These are phyloP conservation scores for Drosophila conformis DNA, from an alignment of 2,888 invertebrate genomes.

Conservation along the genomic window DNA sequence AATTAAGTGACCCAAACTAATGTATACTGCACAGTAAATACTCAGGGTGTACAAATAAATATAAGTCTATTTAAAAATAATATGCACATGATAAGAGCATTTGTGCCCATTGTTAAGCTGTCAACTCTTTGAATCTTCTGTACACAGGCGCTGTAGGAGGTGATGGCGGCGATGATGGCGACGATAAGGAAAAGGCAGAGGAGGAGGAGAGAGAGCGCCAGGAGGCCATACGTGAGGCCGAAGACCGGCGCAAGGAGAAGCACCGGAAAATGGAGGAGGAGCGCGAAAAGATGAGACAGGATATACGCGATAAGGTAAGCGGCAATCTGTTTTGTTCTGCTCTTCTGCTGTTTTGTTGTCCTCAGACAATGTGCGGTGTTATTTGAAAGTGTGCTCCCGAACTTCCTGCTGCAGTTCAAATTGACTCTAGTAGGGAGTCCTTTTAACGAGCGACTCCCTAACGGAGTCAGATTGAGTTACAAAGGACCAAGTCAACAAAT, in stretches of 20 bases:
- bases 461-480: conserved; percentile 99
- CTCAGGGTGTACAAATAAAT: neutral
- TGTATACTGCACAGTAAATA: conserved; percentile 21
- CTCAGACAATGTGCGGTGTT: conserved; percentile 12
- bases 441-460: conserved; percentile 96
- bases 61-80: neutral
- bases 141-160: conserved; percentile 95
- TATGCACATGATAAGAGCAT: neutral
- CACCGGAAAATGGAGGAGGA: conserved; percentile 99
- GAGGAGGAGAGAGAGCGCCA: conserved; percentile 99
- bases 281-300: conserved; percentile 99
- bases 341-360: neutral
- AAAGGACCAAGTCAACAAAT: conserved; percentile 88
- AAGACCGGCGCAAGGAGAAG: conserved; percentile 99
- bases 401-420: conserved; percentile 91
- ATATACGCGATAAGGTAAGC: conserved; percentile 98
- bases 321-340: neutral
- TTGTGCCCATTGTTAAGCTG: conserved; percentile 11
- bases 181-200: conserved; percentile 99
- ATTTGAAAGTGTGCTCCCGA: conserved; percentile 6
- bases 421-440: conserved; percentile 99
- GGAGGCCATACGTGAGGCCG: conserved; percentile 98
- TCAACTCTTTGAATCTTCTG: conserved; percentile 44
- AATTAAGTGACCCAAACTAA: conserved; percentile 6
- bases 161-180: conserved; percentile 95